Percentiles rank a stretch among this genome's conserved stretches.
Conservation (phyloP, 2,888 invertebrate species). For the Choristoneura rosaceana region DNA sequence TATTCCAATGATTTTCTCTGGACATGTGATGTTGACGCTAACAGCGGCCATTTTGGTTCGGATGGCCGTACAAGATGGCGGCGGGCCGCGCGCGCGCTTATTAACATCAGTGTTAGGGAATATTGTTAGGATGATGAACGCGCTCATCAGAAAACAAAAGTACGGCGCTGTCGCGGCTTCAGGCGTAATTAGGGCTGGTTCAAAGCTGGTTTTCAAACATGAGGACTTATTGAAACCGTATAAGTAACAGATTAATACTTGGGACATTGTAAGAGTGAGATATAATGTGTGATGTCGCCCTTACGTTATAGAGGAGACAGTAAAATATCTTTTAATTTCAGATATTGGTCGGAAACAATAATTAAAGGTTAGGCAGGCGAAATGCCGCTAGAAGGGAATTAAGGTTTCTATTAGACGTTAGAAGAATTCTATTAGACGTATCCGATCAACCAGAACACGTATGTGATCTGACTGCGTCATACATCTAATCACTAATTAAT, state of each 20-base stretch:
- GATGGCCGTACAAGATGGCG: conserved; percentile 28
- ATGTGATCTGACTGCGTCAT: too few species aligned
- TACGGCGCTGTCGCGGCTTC: conserved; percentile 6
- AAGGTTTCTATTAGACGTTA: too few species aligned
- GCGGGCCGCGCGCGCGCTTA: conserved; percentile 20
- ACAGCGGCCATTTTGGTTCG: conserved; percentile 37
- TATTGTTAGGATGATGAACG: conserved; percentile 52
- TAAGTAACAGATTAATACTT: background rate
- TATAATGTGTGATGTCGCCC: background rate
- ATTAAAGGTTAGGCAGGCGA: too few species aligned
- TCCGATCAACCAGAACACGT: too few species aligned
- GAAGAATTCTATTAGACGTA: too few species aligned
- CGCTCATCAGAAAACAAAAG: conserved; percentile 62
- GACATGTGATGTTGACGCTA: conserved; percentile 34
- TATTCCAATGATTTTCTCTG: conserved; percentile 35
- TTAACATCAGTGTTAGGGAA: conserved; percentile 45
- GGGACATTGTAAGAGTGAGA: background rate
- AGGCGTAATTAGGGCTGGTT: conserved; percentile 33
- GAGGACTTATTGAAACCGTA: background rate
- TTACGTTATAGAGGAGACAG: too few species aligned
- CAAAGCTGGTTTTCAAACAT: conserved; percentile 1
- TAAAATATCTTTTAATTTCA: too few species aligned
- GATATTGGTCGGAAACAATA: too few species aligned
- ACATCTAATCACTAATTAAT: too few species aligned
- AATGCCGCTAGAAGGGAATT: too few species aligned